Evolutionary conservation across 2,797 vertebrate genomes (phyloP).

Genomic region (Coilia nasus): DNA sequence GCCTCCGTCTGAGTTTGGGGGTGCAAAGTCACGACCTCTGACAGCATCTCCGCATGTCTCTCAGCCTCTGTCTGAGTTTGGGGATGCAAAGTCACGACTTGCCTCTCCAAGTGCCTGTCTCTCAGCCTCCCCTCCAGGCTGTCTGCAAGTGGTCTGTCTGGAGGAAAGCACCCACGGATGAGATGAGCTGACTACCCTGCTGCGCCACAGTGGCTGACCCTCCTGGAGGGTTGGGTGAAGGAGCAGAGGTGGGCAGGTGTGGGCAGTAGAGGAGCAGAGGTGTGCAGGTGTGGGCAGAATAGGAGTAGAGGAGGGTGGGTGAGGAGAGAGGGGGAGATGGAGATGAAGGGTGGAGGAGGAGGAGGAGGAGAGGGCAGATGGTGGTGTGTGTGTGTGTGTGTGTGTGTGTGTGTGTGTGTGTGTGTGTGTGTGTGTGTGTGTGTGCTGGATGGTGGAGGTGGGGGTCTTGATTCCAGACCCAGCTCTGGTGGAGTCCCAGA

Average conservation of each 20-base stretch:
- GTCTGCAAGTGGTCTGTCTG: background rate
- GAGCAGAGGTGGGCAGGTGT: no score
- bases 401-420: background rate
- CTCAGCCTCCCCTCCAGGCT: background rate
- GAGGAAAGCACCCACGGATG: background rate
- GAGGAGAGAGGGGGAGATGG: background rate
- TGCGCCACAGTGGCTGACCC: background rate
- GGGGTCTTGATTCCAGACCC: constrained; percentile 56
- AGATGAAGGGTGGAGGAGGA: constrained; percentile 37
- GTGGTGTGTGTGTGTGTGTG: background rate
- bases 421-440: constrained; percentile 27
- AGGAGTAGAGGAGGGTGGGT: no score
- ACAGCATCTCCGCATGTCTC: no score
- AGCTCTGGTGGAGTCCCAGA: constrained; percentile 41
- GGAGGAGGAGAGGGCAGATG: constrained; percentile 31
- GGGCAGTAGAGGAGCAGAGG: no score
- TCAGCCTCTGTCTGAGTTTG: no score
- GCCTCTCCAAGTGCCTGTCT: no score
- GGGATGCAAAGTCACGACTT: no score
- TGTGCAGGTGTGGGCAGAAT: no score
- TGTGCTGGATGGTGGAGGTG: constrained; percentile 44
- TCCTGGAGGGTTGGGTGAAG: background rate
- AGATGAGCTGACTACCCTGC: background rate
- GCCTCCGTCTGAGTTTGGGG: background rate
- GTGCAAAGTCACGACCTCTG: background rate